phyloP scores from a whole-genome alignment of 2,113 vertebrate genomes.

The Vimba vimba region DNA sequence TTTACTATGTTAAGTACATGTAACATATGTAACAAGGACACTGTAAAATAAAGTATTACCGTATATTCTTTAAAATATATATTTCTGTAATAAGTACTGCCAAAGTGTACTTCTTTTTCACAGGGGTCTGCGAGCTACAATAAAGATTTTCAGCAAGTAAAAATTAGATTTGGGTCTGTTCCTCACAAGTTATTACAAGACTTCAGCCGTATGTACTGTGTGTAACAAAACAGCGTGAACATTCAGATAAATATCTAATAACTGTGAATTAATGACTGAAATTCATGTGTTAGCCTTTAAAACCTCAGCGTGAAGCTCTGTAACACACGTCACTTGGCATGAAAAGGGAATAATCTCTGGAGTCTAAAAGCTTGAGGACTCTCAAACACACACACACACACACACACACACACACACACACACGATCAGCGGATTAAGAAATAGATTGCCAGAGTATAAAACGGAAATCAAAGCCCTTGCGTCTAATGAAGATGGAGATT shows the following conservation, averaged over 20 bases:
- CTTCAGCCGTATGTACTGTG: not conserved
- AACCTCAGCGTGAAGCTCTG: not conserved
- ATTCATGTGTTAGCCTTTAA: not conserved
- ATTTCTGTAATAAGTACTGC: too few species aligned
- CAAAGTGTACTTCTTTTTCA: not conserved
- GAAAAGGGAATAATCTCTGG: conserved; percentile 30
- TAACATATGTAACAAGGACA: too few species aligned
- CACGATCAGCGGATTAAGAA: conserved; percentile 33
- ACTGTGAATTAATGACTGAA: not conserved
- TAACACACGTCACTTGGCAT: not conserved
- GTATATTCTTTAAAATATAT: too few species aligned
- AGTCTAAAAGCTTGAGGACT: not conserved
- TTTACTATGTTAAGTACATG: too few species aligned
- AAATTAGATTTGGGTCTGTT: not conserved
- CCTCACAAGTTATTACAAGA: not conserved
- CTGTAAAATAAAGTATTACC: too few species aligned
- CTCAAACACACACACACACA: not conserved
- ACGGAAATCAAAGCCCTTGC: not conserved
- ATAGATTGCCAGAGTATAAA: not conserved
- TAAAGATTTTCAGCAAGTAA: not conserved
- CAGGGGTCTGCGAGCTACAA: not conserved
- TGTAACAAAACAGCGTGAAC: not conserved
- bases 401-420: conserved; percentile 10
- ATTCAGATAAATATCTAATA: not conserved
- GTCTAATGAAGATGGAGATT: conserved; percentile 37